Evolutionary conservation across 2,888 invertebrate species (phyloP), one percentile per base, ranked within the genome.

Genomic region (Urechis unicinctus): DNA sequence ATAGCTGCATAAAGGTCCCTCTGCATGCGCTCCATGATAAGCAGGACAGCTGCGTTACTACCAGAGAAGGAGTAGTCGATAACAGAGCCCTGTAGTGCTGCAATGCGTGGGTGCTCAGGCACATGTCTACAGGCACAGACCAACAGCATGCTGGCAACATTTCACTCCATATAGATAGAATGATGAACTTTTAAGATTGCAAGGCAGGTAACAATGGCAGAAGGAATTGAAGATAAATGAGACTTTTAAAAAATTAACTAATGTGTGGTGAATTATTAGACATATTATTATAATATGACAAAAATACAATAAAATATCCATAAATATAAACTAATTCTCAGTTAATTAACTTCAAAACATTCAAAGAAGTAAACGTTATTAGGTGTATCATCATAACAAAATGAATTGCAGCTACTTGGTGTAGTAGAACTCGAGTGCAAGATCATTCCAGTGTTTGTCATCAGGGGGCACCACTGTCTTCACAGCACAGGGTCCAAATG

Each of bases 351-450:
- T n/a, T n/a, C n/a, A n/a, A n/a, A n/a, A n/a, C n/a, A n/a, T n/a
- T n/a, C n/a, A n/a, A n/a, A n/a, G n/a, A n/a, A n/a, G n/a, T n/a
- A n/a, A n/a, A n/a, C n/a, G n/a, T 36, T 17, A 36, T 36, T 17
- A 36, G 17, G 36, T 36, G 36, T 13, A 36, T n/a, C n/a, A 36
- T 13, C 36, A 17, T 17, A 36, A 17, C 9, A 36, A 36, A 36
- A 36, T 17, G 36, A 9, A 13, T 36, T 13, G 9, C 17, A 13
- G 24, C 30, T 69, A 87, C 88, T 87, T 85, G 50, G 91, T 90
- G 69, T 91, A 91, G 75, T 89, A 90, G 81, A 91, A 91, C 78
- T 92, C 91, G 86, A 91, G 87, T 1, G 91, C 90, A 1, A 92
- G 80, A 72, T 92, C 91, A 72, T 88, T 87, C 87, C 90, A 91